Evolutionary conservation across 2,113 vertebrate species (phyloP), one percentile per base, ranked within the genome.

Genomic region (Ammodytes dubius): DNA sequence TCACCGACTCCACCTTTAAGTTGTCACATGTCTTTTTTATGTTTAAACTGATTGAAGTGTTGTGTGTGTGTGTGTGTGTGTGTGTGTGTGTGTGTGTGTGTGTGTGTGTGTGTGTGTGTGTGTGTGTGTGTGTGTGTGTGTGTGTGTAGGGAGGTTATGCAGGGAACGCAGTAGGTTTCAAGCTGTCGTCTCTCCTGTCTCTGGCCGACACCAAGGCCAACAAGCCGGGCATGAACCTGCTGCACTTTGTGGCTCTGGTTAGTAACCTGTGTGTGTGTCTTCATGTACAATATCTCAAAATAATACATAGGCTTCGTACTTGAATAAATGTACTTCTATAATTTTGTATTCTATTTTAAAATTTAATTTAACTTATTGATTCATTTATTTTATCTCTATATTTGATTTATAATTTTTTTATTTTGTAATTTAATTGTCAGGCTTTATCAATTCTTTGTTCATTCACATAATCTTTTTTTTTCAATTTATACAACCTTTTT

Each of bases 171-270:
- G 96, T 97, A 71, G 98, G 97, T 70, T 99, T 99, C 95, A 98
- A 99, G 77, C 92, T 99, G 73, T 98, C 98, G 0, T 99, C 98
- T 0, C 96, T 99, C 79, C 96, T 98, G 68, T 97, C 97, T 84
- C 92, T 99, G 82, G 96, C 97, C 3, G 97, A 99, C 91, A 99
- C 97, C 4, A 99, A 97, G 91, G 96, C 97, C 86, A 99, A 99
- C 94, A 99, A 96, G 83, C 97, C 97, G 14, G 97, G 98, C 45
- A 98, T 99, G 97, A 98, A 96, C 88, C 96, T 99, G 88, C 95
- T 99, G 58, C 98, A 99, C 92, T 98, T 99, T 87, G 98, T 99
- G 0, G 97, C 97, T 75, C 95, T 97, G 96, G 98, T 99, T 90
- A 70, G 95, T 92, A 3, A 37, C 10, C 0, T 6, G 68, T 54